Evolutionary conservation across 1,140 invertebrate genomes (phyloP).

Genomic region (Lethrus apterus): DNA sequence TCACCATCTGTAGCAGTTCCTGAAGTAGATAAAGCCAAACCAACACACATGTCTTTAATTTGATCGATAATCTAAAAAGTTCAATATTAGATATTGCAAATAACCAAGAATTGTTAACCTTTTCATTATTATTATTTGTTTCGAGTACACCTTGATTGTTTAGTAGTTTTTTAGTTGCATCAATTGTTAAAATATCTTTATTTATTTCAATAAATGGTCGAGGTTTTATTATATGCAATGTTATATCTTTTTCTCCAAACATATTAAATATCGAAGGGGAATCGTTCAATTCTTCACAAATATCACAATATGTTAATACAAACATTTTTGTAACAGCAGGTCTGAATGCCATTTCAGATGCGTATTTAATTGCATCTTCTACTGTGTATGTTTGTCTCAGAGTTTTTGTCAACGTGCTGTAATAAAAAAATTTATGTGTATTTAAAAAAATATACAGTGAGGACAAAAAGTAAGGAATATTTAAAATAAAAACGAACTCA

Average conservation of each 20-base stretch:
- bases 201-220: constrained; percentile 24
- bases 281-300: constrained; percentile 45
- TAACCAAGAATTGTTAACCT: no score
- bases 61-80: constrained; percentile 46
- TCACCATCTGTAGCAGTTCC: constrained; percentile 51
- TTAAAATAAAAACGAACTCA: no score
- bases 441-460: no score
- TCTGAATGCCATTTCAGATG: constrained; percentile 55
- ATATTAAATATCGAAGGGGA: constrained; percentile 51
- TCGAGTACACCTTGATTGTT: not conserved
- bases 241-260: constrained; percentile 52
- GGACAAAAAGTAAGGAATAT: no score
- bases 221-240: constrained; percentile 55
- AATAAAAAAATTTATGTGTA: no score
- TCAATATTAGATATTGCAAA: constrained; percentile 27
- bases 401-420: no score
- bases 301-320: constrained; percentile 51
- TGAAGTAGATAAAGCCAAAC: constrained; percentile 54
- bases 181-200: not conserved
- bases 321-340: constrained; percentile 60
- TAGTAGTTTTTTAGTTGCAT: not conserved
- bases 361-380: constrained; percentile 47
- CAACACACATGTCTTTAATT: constrained; percentile 54
- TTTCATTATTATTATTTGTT: not conserved
- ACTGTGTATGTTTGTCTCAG: no score